Percentiles rank a stretch among this genome's conserved stretches.
These are phyloP conservation scores for Dione vanillae DNA, from an alignment of 2,888 invertebrate genomes.

Conservation along the genomic window DNA sequence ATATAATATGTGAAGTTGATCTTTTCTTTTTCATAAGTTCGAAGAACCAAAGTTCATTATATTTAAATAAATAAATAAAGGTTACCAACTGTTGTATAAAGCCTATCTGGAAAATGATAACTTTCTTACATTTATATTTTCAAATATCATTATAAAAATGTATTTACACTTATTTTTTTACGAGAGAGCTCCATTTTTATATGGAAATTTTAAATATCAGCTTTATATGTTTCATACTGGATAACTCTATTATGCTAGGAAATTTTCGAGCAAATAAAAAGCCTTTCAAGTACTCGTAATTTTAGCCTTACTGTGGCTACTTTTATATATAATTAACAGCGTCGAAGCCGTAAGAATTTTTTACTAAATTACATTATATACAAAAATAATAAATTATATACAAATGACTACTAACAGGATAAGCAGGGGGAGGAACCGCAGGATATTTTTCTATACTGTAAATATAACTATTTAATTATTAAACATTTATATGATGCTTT, in stretches of 20 bases:
- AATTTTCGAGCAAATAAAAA: slow-evolving; percentile 8
- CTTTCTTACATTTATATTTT: not conserved
- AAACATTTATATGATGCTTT: too few relatives aligned
- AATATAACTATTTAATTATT: too few relatives aligned
- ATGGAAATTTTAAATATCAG: not conserved
- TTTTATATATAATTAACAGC: not conserved
- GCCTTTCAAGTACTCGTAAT: not conserved
- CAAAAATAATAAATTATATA: not conserved
- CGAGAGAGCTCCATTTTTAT: not conserved
- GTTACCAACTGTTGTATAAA: not conserved
- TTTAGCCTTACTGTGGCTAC: not conserved
- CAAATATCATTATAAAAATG: not conserved
- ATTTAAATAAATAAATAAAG: not conserved
- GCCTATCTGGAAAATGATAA: not conserved
- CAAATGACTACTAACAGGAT: not conserved
- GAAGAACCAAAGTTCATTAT: too few relatives aligned
- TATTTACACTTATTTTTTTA: not conserved
- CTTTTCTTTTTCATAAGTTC: too few relatives aligned
- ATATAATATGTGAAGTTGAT: too few relatives aligned
- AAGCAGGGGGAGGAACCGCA: too few relatives aligned
- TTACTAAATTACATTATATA: not conserved
- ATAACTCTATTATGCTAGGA: not conserved
- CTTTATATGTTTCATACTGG: not conserved
- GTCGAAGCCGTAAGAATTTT: too few relatives aligned
- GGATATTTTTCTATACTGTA: too few relatives aligned